Conservation (phyloP, 2,797 vertebrate genomes). For the Nannoperca obscura region DNA sequence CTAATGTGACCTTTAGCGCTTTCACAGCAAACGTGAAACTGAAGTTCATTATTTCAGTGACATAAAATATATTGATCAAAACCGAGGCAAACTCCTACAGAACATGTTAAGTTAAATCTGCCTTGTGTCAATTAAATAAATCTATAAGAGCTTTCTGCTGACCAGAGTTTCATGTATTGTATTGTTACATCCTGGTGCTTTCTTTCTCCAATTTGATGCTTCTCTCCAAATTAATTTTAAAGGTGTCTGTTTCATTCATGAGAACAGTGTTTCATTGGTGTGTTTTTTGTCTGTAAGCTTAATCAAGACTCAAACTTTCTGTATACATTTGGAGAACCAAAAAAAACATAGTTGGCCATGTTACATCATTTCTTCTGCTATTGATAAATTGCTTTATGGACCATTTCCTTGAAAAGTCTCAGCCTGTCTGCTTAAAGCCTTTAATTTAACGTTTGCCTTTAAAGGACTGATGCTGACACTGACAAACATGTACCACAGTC, state of each 20-base stretch:
- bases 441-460: conserved; percentile 56
- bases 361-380: conserved; percentile 42
- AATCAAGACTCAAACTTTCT: conserved; percentile 24
- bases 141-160: not conserved
- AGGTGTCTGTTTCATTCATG: conserved; percentile 28
- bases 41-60: not conserved
- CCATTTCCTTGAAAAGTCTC: conserved; percentile 46
- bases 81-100: not conserved
- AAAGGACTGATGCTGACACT: conserved; percentile 55
- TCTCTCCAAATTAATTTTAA: conserved; percentile 26
- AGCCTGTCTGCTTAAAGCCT: conserved; percentile 45
- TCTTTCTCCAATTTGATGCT: not conserved
- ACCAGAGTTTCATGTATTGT: not conserved
- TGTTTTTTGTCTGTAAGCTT: conserved; percentile 46
- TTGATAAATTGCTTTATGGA: conserved; percentile 51
- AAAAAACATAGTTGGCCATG: conserved; percentile 18
- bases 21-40: not conserved
- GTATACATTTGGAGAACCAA: conserved; percentile 15
- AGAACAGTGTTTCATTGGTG: conserved; percentile 41
- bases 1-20: not conserved
- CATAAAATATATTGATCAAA: not conserved
- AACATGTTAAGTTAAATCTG: not conserved
- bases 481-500: conserved; percentile 53
- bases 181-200: too few species aligned
- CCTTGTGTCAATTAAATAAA: not conserved